Percentiles rank a stretch among this genome's conserved stretches.
These are phyloP conservation scores for Odontomachus brunneus DNA, from an alignment of 1,140 invertebrate genomes.

Conservation along the genomic window DNA sequence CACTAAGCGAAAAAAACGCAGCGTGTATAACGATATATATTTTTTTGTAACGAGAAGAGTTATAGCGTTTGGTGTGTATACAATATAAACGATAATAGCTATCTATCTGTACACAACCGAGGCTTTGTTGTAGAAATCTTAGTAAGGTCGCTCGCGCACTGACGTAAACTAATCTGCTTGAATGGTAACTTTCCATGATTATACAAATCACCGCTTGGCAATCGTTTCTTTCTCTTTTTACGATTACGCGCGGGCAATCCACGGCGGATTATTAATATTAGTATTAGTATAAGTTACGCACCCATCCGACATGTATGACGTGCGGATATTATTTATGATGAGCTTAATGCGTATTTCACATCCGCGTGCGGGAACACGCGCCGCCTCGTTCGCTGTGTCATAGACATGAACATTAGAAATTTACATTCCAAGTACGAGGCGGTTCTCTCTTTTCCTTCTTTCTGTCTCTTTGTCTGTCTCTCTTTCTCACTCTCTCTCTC, in stretches of 20 bases:
- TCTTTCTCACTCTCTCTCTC: not conserved
- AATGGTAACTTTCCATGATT: slow-evolving; percentile 37
- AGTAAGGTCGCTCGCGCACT: not conserved
- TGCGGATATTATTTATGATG: not conserved
- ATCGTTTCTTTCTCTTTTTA: not conserved
- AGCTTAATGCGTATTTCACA: too few relatives aligned
- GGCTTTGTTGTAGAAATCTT: slow-evolving; percentile 25
- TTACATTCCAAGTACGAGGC: slow-evolving; percentile 22
- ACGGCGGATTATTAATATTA: not conserved
- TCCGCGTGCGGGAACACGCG: not conserved
- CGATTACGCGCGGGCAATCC: too few relatives aligned
- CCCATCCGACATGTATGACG: slow-evolving; percentile 1
- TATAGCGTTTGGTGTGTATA: slow-evolving; percentile 8
- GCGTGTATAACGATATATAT: slow-evolving; percentile 30
- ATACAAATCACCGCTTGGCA: slow-evolving; percentile 17
- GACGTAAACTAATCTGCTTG: not conserved
- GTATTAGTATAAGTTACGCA: not conserved
- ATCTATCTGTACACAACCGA: too few relatives aligned
- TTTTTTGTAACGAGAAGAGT: slow-evolving; percentile 38
- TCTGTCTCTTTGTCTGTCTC: too few relatives aligned
- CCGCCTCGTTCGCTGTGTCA: not conserved
- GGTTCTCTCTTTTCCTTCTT: slow-evolving; percentile 15
- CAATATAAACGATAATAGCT: slow-evolving; percentile 19
- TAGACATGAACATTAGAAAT: slow-evolving; percentile 46
- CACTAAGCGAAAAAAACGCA: not conserved